Conservation (phyloP, 2,797 vertebrate genomes). For the Darevskia nairensis region DNA sequence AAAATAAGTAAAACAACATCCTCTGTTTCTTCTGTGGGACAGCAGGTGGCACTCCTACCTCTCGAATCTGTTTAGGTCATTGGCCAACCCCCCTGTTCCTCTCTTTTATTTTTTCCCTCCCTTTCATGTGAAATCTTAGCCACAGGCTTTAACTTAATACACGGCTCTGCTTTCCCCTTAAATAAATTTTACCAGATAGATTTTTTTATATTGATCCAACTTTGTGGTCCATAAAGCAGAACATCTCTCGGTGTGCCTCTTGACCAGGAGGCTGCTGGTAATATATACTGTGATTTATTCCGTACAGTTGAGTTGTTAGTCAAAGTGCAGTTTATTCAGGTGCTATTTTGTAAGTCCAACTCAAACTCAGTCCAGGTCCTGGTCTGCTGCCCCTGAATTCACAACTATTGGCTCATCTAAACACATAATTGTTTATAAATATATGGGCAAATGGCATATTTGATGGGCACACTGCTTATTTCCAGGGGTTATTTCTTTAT, state of each 20-base stretch:
- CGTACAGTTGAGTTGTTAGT: constrained; percentile 22
- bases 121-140: constrained; percentile 52
- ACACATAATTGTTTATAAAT: rapidly evolving
- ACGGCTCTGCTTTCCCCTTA: constrained; percentile 40
- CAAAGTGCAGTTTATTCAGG: constrained; percentile 12
- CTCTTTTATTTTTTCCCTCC: not conserved
- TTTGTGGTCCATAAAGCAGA: constrained; percentile 37
- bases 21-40: constrained; percentile 37
- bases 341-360: not conserved
- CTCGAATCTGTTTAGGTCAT: constrained; percentile 55
- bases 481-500: rapidly evolving
- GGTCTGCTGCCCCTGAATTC: rapidly evolving
- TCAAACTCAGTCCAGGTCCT: not conserved
- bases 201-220: constrained; percentile 55
- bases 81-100: not conserved
- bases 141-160: constrained; percentile 58
- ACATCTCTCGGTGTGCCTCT: constrained; percentile 22
- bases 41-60: constrained; percentile 68
- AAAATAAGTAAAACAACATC: not conserved
- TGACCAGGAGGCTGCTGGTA: constrained; percentile 13
- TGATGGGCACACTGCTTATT: not conserved
- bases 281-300: constrained; percentile 27
- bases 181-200: constrained; percentile 60
- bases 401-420: rapidly evolving
- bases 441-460: not conserved